phyloP scores from a whole-genome alignment of 2,797 vertebrate species.

The Coregonus suidteri region DNA sequence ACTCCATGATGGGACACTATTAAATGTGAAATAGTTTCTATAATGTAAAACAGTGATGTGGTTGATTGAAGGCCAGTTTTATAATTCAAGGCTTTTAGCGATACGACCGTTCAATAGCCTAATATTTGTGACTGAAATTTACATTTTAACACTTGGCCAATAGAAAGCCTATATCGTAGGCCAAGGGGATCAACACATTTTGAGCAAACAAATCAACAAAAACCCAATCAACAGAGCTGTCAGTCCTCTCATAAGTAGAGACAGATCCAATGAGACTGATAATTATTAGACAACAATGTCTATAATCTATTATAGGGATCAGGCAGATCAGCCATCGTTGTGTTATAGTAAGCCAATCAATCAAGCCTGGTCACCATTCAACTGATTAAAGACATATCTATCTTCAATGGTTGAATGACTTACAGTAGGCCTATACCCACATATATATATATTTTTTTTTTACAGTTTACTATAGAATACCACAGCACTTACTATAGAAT shows the following conservation, averaged over 20 bases:
- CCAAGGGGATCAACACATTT: background rate
- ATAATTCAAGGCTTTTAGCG: background rate
- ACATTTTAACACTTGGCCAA: background rate
- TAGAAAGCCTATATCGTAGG: background rate
- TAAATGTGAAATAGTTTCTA: background rate
- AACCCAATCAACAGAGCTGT: background rate
- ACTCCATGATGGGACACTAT: background rate
- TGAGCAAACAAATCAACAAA: background rate
- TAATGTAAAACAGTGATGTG: background rate
- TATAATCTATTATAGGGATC: background rate
- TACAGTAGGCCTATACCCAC: too few species aligned
- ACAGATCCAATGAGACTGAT: background rate
- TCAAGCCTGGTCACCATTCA: constrained; percentile 12
- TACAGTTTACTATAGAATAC: too few species aligned
- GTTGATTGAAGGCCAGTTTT: background rate
- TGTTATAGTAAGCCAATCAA: constrained; percentile 33
- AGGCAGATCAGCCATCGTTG: constrained; percentile 10
- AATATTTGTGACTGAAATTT: background rate
- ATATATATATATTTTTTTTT: too few species aligned
- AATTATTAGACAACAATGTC: background rate
- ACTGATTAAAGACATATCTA: background rate
- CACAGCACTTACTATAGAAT: too few species aligned
- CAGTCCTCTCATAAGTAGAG: background rate
- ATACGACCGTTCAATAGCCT: too few species aligned
- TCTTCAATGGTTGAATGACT: too few species aligned